These are phyloP conservation scores for Hypsibius dujardini DNA, from an alignment of 1,140 invertebrate species.

Conservation along the genomic window DNA sequence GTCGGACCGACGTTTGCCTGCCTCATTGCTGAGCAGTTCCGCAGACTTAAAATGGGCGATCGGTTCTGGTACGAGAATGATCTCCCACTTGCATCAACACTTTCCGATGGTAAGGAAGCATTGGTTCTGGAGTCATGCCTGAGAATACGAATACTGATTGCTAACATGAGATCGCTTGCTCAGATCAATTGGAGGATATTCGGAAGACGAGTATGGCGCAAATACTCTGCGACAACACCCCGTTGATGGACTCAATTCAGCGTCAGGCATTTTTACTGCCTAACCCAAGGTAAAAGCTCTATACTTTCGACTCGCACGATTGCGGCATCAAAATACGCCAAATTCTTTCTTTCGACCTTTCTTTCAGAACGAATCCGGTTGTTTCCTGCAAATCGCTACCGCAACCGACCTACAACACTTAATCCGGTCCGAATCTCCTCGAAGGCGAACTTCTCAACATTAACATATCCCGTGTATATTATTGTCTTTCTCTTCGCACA, in stretches of 20 bases:
- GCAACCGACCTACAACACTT: no score
- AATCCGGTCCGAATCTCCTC: no score
- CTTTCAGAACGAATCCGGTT: no score
- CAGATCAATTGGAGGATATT: not conserved
- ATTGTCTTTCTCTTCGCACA: no score
- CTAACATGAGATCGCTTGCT: not conserved
- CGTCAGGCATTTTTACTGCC: not conserved
- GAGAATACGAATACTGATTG: no score
- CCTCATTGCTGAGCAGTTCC: conserved; percentile 81
- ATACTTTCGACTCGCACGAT: no score
- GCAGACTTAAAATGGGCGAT: conserved; percentile 50
- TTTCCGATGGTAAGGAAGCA: not conserved
- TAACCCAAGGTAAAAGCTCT: no score
- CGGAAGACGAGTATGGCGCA: not conserved
- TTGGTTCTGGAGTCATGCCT: not conserved
- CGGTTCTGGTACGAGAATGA: conserved; percentile 33
- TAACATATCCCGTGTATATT: no score
- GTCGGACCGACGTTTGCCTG: conserved; percentile 89
- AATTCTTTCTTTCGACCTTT: no score
- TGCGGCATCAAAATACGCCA: no score
- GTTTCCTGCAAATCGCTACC: no score
- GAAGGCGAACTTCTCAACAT: no score
- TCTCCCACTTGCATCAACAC: not conserved
- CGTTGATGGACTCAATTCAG: not conserved
- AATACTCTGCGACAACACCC: conserved; percentile 1